Base-by-base conservation (phyloP, 2,113 vertebrate species). In the Paralichthys olivaceus region DNA sequence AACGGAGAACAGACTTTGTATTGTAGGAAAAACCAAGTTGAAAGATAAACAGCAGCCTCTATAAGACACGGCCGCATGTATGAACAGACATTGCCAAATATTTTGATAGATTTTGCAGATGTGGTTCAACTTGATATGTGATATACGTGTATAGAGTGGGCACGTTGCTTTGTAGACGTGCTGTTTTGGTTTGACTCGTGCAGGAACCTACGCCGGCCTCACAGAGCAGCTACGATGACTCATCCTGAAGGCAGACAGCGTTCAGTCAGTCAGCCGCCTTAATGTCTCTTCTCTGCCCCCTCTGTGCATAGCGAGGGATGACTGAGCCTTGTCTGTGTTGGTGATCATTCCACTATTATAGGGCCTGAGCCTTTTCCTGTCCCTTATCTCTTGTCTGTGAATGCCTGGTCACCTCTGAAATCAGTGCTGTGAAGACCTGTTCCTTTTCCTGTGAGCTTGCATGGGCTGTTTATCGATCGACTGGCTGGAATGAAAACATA, bases 231-330 rank as follows among this genome's bases (percentile, higher is more conserved):
- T 92, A 75, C 22, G 79, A 88, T 90, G 81, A 89, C 83, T 87
- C 88, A 81, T 81, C 85, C 86, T 72, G 75, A 85, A 85, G 81
- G 81, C 89, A 88, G 84, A 87, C 86, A 88, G 82, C 58, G 81
- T 90, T 91, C 87, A 87, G 87, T 85, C 86, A 91, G 79, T 90
- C 80, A 86, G 81, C 77, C 69, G 89, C 89, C 85, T 93, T 91
- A 92, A 91, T 65, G 79, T 87, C 77, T 89, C 77, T 72, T 85
- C 85, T 87, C 85, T 85, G 84, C 81, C 87, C 49, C 87, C 83
- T 92, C 85, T 86, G 84, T 83, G 77, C 74, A 55, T 67, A 69
- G 84, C 62, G 82, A 90, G 89, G 83, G 89, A 89, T 88, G 89
- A 90, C 87, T 91, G 88, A 89, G 84, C 86, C 75, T 77, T 91